phyloP scores from a whole-genome alignment of 1,140 invertebrate species.

The Aphelenchoides besseyi region DNA sequence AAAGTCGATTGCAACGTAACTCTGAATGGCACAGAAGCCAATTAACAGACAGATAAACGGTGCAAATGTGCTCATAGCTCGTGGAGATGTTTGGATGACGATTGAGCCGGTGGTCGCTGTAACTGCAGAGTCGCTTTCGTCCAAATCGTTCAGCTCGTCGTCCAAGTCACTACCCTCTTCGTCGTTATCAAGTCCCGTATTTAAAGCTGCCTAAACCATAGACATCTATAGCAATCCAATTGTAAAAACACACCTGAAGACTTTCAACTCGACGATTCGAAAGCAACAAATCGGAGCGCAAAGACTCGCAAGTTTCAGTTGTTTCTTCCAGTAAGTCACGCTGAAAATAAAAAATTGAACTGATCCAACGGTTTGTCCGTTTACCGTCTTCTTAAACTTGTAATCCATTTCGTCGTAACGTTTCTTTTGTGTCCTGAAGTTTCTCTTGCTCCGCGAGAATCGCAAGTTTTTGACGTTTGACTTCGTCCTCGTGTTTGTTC shows the following conservation, averaged over 20 bases:
- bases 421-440: background rate
- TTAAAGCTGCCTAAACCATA: slow-evolving; percentile 18
- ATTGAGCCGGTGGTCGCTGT: background rate
- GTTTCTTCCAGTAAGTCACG: slow-evolving; percentile 19
- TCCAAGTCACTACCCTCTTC: background rate
- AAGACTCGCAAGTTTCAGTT: background rate
- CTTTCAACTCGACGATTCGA: slow-evolving; percentile 5
- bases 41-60: too few species aligned
- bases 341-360: slow-evolving; percentile 7
- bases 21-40: too few species aligned
- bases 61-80: too few species aligned
- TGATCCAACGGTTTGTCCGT: too few species aligned
- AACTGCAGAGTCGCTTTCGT: background rate
- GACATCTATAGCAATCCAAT: too few species aligned
- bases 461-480: background rate
- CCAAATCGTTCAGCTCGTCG: slow-evolving; percentile 17
- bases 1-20: too few species aligned
- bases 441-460: slow-evolving; percentile 9
- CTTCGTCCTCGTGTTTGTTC: slow-evolving; percentile 10
- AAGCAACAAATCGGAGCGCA: slow-evolving; percentile 2
- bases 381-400: slow-evolving; percentile 12
- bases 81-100: too few species aligned
- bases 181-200: background rate
- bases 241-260: background rate
- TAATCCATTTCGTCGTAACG: slow-evolving; percentile 5